Evolutionary conservation across 1,140 invertebrate genomes (phyloP).

Genomic region (Musca vetustissima): DNA sequence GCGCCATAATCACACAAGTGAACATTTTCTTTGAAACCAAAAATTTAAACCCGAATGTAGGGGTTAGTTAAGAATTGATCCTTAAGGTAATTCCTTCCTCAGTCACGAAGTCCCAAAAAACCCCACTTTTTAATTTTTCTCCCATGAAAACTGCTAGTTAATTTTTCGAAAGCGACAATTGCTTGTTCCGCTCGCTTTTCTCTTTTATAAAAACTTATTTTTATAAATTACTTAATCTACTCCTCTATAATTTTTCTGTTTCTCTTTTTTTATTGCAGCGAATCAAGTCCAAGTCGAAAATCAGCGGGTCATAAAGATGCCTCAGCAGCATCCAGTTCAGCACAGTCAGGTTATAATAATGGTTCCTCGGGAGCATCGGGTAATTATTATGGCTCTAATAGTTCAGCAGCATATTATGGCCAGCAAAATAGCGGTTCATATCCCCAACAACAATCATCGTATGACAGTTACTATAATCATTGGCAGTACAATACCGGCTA

Average conservation of each 20-base stretch:
- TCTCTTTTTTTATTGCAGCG: constrained; percentile 31
- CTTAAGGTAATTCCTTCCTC: too few species aligned
- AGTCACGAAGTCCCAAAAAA: too few species aligned
- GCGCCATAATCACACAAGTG: too few species aligned
- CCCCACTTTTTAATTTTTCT: too few species aligned
- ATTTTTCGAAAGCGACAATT: too few species aligned
- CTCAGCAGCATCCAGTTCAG: constrained; percentile 28
- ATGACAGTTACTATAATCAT: constrained; percentile 70
- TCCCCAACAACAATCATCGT: constrained; percentile 62
- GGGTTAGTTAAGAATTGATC: too few species aligned
- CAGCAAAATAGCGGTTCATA: constrained; percentile 59
- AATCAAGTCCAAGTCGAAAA: constrained; percentile 48
- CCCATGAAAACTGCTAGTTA: too few species aligned
- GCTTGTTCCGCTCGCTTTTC: too few species aligned
- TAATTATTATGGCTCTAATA: constrained; percentile 56
- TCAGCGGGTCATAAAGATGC: constrained; percentile 36
- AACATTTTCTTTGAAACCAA: too few species aligned
- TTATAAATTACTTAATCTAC: too few species aligned
- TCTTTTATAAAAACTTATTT: too few species aligned
- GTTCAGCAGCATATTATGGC: constrained; percentile 60
- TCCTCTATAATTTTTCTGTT: constrained; percentile 25
- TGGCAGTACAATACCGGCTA: constrained; percentile 69
- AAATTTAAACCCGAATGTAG: too few species aligned
- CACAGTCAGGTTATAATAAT: constrained; percentile 44
- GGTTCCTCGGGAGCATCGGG: constrained; percentile 34